These are phyloP conservation scores for Cyclura pinguis DNA, from an alignment of 2,797 vertebrate species.

Conservation along the genomic window DNA sequence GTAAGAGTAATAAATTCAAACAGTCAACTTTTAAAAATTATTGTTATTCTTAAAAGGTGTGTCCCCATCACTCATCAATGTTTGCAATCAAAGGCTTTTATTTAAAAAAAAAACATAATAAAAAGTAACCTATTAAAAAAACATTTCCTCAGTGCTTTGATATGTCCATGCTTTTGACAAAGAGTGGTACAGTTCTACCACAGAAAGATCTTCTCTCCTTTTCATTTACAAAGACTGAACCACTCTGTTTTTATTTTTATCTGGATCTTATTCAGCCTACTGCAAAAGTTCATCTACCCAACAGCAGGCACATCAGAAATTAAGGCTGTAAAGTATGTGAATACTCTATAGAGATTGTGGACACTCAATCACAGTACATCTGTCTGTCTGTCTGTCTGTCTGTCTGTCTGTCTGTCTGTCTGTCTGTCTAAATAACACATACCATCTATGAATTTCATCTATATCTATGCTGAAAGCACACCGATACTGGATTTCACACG, in stretches of 20 bases:
- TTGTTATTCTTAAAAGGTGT: too few relatives aligned
- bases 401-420: too few relatives aligned
- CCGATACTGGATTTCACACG: not conserved
- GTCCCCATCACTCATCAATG: too few relatives aligned
- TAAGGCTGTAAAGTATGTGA: not conserved
- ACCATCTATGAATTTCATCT: too few relatives aligned
- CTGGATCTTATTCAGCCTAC: not conserved
- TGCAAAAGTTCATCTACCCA: not conserved
- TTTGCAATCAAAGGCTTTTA: too few relatives aligned
- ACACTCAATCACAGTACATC: not conserved
- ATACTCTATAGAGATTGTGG: not conserved
- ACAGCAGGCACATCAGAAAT: not conserved
- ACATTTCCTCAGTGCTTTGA: not conserved
- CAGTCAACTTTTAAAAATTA: too few relatives aligned
- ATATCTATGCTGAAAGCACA: not conserved
- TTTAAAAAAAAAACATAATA: too few relatives aligned
- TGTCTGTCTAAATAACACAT: too few relatives aligned
- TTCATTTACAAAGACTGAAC: not conserved
- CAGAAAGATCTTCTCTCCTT: not conserved
- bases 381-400: too few relatives aligned
- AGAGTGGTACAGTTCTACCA: not conserved
- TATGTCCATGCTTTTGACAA: conserved; percentile 5
- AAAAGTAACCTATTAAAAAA: not conserved
- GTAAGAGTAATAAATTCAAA: too few relatives aligned
- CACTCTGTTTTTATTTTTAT: not conserved